A percentile compares a stretch with the other conserved stretches of the same genome.
phyloP scores from a whole-genome alignment of 2,888 invertebrate genomes.

The Oxytorus armatus region DNA sequence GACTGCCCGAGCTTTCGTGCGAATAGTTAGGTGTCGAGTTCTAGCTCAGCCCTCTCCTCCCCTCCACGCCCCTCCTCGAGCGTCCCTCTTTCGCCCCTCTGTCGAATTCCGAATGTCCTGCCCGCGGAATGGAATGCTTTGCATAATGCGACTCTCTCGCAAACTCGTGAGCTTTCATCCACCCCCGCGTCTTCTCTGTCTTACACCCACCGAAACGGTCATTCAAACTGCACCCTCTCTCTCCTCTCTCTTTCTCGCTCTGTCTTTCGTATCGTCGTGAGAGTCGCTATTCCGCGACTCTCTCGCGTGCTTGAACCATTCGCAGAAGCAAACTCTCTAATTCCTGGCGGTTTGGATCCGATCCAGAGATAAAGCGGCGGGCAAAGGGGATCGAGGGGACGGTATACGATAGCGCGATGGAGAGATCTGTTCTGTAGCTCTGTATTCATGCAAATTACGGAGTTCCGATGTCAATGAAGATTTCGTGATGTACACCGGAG shows the following conservation, averaged over 20 bases:
- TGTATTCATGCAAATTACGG: constrained; percentile 18
- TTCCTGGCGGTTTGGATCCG: constrained; percentile 79
- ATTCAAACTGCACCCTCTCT: constrained; percentile 43
- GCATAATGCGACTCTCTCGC: constrained; percentile 77
- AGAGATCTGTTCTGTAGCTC: too few relatives aligned
- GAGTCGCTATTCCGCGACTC: constrained; percentile 32
- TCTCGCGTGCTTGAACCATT: constrained; percentile 61
- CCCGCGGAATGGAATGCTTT: constrained; percentile 78
- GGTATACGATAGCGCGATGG: neutral
- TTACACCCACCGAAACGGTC: constrained; percentile 46
- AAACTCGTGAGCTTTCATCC: constrained; percentile 35
- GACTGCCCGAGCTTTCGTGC: constrained; percentile 49
- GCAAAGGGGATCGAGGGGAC: constrained; percentile 5
- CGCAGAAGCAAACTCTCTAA: constrained; percentile 76
- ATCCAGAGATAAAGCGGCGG: constrained; percentile 71
- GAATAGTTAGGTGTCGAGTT: constrained; percentile 79
- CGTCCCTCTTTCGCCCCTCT: neutral
- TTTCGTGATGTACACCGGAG: constrained; percentile 11
- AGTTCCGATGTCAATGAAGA: constrained; percentile 53
- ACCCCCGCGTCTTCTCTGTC: constrained; percentile 8
- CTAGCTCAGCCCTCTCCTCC: constrained; percentile 34
- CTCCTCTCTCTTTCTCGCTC: too few relatives aligned
- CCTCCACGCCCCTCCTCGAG: neutral
- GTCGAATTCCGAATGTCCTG: constrained; percentile 75
- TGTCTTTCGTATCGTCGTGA: constrained; percentile 4